Conservation (phyloP, 2,888 invertebrate species). For the Cataglyphis altisquamis region DNA sequence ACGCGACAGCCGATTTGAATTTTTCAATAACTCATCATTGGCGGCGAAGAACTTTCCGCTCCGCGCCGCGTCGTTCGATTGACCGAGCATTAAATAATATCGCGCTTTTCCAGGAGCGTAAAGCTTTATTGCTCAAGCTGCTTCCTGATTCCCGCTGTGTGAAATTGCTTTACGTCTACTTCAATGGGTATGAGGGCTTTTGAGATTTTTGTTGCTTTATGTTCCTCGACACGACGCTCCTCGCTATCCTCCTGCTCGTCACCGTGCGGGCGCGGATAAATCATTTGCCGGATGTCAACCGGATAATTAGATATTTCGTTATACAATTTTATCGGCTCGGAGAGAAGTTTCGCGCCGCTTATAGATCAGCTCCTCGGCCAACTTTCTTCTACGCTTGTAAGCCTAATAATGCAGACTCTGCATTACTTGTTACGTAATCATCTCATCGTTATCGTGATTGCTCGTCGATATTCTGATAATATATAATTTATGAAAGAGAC, state of each 20-base stretch:
- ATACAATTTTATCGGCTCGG: neutral
- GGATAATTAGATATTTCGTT: slow-evolving; percentile 6
- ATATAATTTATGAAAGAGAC: slow-evolving; percentile 21
- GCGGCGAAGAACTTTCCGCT: slow-evolving; percentile 33
- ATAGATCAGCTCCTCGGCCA: neutral
- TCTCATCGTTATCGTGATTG: slow-evolving; percentile 36
- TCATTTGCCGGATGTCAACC: slow-evolving; percentile 33
- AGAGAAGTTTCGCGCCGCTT: neutral
- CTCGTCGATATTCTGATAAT: slow-evolving; percentile 23
- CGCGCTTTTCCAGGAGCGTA: slow-evolving; percentile 65
- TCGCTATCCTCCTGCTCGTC: slow-evolving; percentile 12
- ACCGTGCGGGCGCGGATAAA: slow-evolving; percentile 28
- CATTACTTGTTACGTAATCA: slow-evolving; percentile 29
- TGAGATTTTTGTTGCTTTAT: slow-evolving; percentile 68
- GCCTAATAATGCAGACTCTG: slow-evolving; percentile 10
- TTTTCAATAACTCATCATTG: slow-evolving; percentile 42
- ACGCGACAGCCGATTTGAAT: slow-evolving; percentile 48
- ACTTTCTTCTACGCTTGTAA: neutral
- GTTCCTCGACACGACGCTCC: slow-evolving; percentile 43
- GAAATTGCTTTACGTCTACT: slow-evolving; percentile 73
- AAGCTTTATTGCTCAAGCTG: slow-evolving; percentile 66
- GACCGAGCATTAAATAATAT: slow-evolving; percentile 73
- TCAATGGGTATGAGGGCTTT: slow-evolving; percentile 65
- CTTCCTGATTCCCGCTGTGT: slow-evolving; percentile 71
- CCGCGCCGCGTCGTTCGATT: slow-evolving; percentile 56